Base-by-base conservation (phyloP, 2,797 vertebrate species). In the Leptoclinus maculatus region DNA sequence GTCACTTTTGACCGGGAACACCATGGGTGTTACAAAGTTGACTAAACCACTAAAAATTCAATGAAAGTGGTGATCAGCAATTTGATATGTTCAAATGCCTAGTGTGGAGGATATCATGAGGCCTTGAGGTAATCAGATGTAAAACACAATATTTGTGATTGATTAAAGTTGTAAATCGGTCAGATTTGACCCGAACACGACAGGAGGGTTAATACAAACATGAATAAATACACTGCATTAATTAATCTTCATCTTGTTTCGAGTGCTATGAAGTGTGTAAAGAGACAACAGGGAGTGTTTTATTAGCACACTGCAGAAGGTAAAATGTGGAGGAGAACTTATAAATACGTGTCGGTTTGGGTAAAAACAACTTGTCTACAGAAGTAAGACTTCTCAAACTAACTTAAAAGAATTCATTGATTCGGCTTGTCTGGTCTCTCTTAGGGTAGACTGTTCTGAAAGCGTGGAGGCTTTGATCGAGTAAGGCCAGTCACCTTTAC, bases 341-440 rank as follows among this genome's bases (percentile, higher is more conserved):
- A 73, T 29, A 83, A 73, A 81, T 45, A 41, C 1, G 16, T 49
- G 36, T 12, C 32, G 43, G 66, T 74, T 70, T 25, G 58, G 14
- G 41, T 69, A 74, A 32, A 43, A 78, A 45, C 63, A 58, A 64
- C 56, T 85, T 25, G 23, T 25, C 51, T 25, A 25, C 25, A 71
- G 70, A 85, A 86, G 63, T 66, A 57, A 29, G 59, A 34, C 88
- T 84, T 88, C 68, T 87, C 80, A 82, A 78, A 88, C 80, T 81
- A 71, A 88, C 79, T 84, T 80, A 32, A 71, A 85, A 83, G 69
- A 87, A 83, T 64, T 21, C 79, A 90, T 84, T 78, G 89, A 88
- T 84, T 87, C 62, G 67, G 64, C 72, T 38, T 41, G 67, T 36
- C 71, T 68, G 72, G 73, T 86, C 68, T 82, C 63, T 81, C 80